Evolutionary conservation across 2,113 vertebrate species (phyloP), one percentile per base, ranked within the genome.

Genomic region (Pristiophorus japonicus): DNA sequence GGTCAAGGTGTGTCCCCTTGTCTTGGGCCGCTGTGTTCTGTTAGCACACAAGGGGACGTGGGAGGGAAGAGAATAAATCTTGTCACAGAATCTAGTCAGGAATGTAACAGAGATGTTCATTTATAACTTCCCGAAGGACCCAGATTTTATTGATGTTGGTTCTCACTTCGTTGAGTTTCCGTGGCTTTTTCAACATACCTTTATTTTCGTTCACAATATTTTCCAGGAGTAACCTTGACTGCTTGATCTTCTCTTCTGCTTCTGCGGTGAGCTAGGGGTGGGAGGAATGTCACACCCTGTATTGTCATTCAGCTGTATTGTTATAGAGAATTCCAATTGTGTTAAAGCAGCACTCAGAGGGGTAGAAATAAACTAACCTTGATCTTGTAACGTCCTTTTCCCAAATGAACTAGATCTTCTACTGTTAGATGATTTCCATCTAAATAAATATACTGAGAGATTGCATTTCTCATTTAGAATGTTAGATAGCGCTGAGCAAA

Each of bases 371-470:
- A 8, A 34, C 45, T 94, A 22, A 99, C 99, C 98, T 99, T 99
- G 97, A 99, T 99, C 97, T 99, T 99, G 97, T 98, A 99, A 95
- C 96, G 97, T 47, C 99, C 98, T 96, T 97, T 98, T 96, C 99
- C 99, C 96, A 99, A 97, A 96, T 97, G 97, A 95, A 99, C 98
- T 97, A 99, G 98, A 96, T 99, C 98, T 91, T 98, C 98, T 0
- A 98, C 98, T 93, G 97, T 98, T 96, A 99, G 97, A 96, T 97
- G 98, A 97, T 98, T 98, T 90, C 99, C 99, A 96, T 99, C 99
- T 96, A 99, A 97, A 96, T 84, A 96, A 95, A 99, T 97, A 96
- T 97, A 98, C 99, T 99, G 84, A 94, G 16, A 94, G 65, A 94
- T 70, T 94, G 93, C 62, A 18, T 94, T 94, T 85, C 51, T 70